phyloP scores from a whole-genome alignment of 1,140 invertebrate species.

The Gerris buenoi region DNA sequence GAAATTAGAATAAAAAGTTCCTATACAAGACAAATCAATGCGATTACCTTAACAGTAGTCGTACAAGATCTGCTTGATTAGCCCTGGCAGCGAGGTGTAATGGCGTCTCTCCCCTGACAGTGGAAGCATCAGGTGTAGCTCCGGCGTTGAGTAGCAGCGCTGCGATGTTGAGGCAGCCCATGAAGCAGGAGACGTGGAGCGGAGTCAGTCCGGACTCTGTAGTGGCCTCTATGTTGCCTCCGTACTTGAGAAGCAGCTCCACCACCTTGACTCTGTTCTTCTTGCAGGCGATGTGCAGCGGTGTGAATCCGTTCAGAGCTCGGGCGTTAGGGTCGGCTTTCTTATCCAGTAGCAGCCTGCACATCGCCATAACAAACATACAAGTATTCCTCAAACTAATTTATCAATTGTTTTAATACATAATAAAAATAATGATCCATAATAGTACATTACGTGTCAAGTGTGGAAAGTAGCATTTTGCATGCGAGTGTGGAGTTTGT shows the following conservation, averaged over 20 bases:
- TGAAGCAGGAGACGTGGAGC: slow-evolving; percentile 94
- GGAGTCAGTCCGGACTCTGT: slow-evolving; percentile 90
- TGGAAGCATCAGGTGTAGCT: slow-evolving; percentile 83
- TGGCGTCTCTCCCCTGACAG: slow-evolving; percentile 93
- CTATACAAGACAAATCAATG: no score
- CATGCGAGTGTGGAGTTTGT: no score
- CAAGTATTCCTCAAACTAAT: no score
- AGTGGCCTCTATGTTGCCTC: slow-evolving; percentile 74
- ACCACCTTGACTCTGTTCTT: slow-evolving; percentile 96
- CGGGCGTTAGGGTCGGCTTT: slow-evolving; percentile 94
- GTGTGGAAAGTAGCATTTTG: no score
- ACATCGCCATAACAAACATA: no score
- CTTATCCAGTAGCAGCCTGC: slow-evolving; percentile 36
- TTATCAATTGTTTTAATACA: no score
- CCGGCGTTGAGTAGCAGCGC: slow-evolving; percentile 89
- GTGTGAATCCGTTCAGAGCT: slow-evolving; percentile 95
- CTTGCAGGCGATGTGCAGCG: slow-evolving; percentile 96
- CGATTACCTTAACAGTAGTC: slow-evolving; percentile 65
- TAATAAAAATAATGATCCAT: no score
- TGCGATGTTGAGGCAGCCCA: slow-evolving; percentile 99
- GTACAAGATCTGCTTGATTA: slow-evolving; percentile 71
- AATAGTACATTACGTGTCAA: no score
- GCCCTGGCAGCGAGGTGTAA: slow-evolving; percentile 91
- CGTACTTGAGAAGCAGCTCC: slow-evolving; percentile 88
- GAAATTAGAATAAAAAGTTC: no score